Base-by-base conservation (phyloP, 2,888 invertebrate genomes). In the Cosmia trapezina region DNA sequence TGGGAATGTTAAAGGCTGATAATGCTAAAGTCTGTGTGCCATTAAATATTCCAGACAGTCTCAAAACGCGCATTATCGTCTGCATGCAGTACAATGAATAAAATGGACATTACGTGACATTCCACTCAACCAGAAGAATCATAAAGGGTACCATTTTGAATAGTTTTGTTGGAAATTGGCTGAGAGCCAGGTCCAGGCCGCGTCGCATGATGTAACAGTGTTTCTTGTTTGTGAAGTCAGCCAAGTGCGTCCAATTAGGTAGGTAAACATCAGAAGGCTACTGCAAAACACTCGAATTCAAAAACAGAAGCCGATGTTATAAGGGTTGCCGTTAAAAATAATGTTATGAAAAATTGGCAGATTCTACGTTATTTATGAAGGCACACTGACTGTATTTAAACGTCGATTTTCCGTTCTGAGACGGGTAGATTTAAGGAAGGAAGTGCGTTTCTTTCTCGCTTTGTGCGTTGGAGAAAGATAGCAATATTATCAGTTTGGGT, bases 131-230 rank as follows among this genome's bases (percentile, higher is more conserved):
- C 60, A 74, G 49, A 70, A 73, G 14, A 75, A 70, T 81, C 76
- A 81, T 84, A 76, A 70, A 59, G 56, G 76, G 63, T 53, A 57
- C 60, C 60, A 57, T 76, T 74, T 68, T 75, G 76, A 84, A 81
- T 70, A 81, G 84, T 81, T 80, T 80, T 76, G 76, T 70, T 56
- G 57, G 12, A 59, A 80, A 62, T 67, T 81, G 81, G 81, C 84
- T 17, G 11, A 14, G 33, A 56, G 84, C 81, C 81, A 81, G 67
- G 17, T 8, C 28, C 17, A 28, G 22, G n/a, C 57, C 3, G 19
- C 41, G 77, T 65, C 41, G 56, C 57, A 14, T 65, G 67, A 70
- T 33, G 51, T 70, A 80, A 80, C 61, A 59, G n/a, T 62, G 43
- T 76, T 76, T 54, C 70, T 73, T 84, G 82, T 84, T 86, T 86